Conservation (phyloP, 2,113 vertebrate genomes). For the Mellivora capensis region DNA sequence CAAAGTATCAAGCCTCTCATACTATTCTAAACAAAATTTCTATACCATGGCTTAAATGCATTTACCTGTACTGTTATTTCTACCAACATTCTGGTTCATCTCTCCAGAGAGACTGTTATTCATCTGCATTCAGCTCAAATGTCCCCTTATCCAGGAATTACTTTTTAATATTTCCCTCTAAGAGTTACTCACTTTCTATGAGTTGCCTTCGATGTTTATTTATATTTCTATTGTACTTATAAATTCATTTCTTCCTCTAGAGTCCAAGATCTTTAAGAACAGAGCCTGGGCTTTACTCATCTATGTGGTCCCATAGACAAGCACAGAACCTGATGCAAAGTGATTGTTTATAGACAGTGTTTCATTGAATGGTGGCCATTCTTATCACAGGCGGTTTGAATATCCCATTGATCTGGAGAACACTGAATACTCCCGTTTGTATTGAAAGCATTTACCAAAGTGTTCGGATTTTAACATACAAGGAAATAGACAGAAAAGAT, state of each 20-base stretch:
- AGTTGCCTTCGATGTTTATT: neutral
- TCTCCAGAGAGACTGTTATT: neutral
- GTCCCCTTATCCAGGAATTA: neutral
- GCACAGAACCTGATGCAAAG: rapidly evolving
- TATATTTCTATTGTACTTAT: neutral
- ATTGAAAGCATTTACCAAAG: neutral
- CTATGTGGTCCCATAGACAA: neutral
- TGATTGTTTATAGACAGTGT: neutral
- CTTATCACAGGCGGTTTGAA: neutral
- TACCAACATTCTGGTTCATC: neutral
- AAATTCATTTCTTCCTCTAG: neutral
- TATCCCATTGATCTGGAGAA: neutral
- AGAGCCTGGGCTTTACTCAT: neutral
- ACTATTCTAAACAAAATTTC: neutral
- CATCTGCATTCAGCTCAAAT: neutral
- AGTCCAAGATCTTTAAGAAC: neutral
- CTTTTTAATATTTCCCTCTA: neutral
- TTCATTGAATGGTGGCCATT: neutral
- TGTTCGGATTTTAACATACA: neutral
- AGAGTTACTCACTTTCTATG: neutral
- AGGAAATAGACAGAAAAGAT: neutral
- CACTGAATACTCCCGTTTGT: neutral
- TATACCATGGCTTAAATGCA: neutral
- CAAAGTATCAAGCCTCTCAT: neutral
- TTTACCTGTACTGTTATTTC: neutral